Evolutionary conservation across 2,113 vertebrate species (phyloP), one percentile per base, ranked within the genome.

Genomic region (Strix aluco): DNA sequence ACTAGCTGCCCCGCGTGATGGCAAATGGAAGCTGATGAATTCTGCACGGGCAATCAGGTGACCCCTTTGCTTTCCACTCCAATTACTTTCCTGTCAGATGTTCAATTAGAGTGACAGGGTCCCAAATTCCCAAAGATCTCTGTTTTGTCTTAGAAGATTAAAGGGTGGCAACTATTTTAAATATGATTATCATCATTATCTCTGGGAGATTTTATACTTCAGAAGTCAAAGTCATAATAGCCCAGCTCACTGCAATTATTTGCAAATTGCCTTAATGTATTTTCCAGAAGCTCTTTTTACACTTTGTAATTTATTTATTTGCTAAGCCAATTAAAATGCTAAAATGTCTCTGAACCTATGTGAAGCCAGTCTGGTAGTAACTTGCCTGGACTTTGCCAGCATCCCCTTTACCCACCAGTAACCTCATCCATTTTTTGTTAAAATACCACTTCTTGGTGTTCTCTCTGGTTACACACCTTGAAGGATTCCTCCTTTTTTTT

Each of bases 261-360:
- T 95, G 86, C 93, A 98, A 97, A 98, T 98, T 97, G 97, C 87
- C 82, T 92, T 96, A 96, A 97, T 96, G 90, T 78, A 89, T 96
- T 97, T 96, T 97, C 86, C 83, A 97, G 97, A 94, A 95, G 83
- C 42, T 92, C 44, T 95, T 94, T 86, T 93, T 96, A 89, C 81
- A 77, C 89, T 96, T 88, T 70, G 72, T 86, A 95, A 96, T 98
- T 97, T 98, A 92, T 97, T 97, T 98, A 92, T 96, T 93, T 97
- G 86, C 86, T 44, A 38, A 95, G 82, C 87, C 81, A 92, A 46
- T 51, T 40, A 52, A 92, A 95, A 66, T 73, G 29, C 95, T 80
- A 21, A 88, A 88, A 82, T 82, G 25, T 11, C 66, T 57, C 57
- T 40, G 83, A 69, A 57, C 12, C 38, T 81, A 13, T 34, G 0